These are phyloP conservation scores for Strigamia transsilvanica DNA, from an alignment of 2,888 invertebrate species.

Conservation along the genomic window DNA sequence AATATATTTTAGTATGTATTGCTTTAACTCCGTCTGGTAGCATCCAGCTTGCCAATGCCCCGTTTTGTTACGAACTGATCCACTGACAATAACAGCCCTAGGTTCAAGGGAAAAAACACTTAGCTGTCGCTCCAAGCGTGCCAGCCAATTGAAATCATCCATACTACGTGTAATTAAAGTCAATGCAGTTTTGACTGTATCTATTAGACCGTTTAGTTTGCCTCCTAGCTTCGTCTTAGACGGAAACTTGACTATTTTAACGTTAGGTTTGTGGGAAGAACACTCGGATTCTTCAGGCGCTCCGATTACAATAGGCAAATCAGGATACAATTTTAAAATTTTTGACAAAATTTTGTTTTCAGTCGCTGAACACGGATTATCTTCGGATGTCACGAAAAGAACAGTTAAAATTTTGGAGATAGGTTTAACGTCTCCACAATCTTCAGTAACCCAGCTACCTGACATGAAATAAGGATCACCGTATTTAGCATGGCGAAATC, in stretches of 20 bases:
- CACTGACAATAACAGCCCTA: constrained; percentile 58
- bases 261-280: background rate
- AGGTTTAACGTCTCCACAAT: background rate
- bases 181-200: constrained; percentile 59
- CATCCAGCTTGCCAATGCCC: constrained; percentile 62
- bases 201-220: constrained; percentile 58
- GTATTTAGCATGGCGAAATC: background rate
- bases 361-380: background rate
- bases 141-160: constrained; percentile 58
- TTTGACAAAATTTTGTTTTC: background rate
- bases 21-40: constrained; percentile 59
- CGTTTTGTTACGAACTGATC: constrained; percentile 54
- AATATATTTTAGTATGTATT: constrained; percentile 60
- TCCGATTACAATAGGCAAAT: background rate
- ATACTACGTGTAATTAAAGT: constrained; percentile 59
- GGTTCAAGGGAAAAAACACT: constrained; percentile 58
- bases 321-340: background rate
- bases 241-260: background rate
- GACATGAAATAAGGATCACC: background rate
- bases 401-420: background rate
- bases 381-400: background rate
- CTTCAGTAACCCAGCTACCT: constrained; percentile 1
- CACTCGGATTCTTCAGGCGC: background rate
- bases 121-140: constrained; percentile 60
- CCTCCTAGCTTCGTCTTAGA: background rate